Conservation (phyloP, 2,113 vertebrate species). For the rabbit (Oryctolagus cuniculus) region mOryCun1.1 NC_091434.1:152717001-152717500, state of each 20-base stretch:
- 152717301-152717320: not conserved
- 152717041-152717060: conserved; percentile 63
- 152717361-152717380: not conserved
- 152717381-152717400: not conserved
- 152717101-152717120: conserved; percentile 63
- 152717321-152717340: not conserved
- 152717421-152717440: not conserved
- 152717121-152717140: conserved; percentile 71
- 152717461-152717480: not conserved
- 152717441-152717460: not conserved
- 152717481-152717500: not conserved
- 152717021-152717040: not conserved
- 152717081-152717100: conserved; percentile 60
- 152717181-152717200: conserved; percentile 57
- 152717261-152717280: conserved; percentile 19
- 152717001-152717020: conserved; percentile 58
- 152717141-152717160: conserved; percentile 56
- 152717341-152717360: not conserved
- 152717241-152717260: not conserved
- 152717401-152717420: conserved; percentile 7
- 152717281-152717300: conserved; percentile 3
- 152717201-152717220: conserved; percentile 41
- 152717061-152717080: conserved; percentile 68
- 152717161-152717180: conserved; percentile 52
- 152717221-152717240: not conserved